Evolutionary conservation across 30 jellyfish, hydroid and myxozoan genomes (phyloP), one percentile per base, ranked within the genome.

Genomic region (Turritopsis rubra): DNA sequence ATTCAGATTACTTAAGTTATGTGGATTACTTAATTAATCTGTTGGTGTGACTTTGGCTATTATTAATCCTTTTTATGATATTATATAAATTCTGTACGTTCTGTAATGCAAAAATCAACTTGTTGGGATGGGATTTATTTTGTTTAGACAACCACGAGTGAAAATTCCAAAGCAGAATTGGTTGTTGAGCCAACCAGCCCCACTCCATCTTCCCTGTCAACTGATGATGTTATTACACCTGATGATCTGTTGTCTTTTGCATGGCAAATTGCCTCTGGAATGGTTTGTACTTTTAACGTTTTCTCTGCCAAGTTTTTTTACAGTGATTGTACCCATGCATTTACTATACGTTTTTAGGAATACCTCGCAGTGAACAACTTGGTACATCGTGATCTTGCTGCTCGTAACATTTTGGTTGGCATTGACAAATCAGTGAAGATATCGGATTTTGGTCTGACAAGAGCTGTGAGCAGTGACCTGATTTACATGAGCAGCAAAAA

Each of bases 371-470:
- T 22, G 21, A 84, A 85, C 52, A 88, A 88, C 20, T 71, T 93
- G 71, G 94, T 93, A 19, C 98, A 93, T 72, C 96, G 98, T 24
- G 96, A 88, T 79, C 83, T 93, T 31, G 98, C 98, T 3, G 96
- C 98, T 1, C 86, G 96, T 72, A 93, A 93, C 83, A 89, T 93
- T 21, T 66, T 88, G 66, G 93, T 93, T 24, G 98, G 98, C 52
- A 83, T 88, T 73, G 71, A 88, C 41, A 85, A 88, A 81, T 25
- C 85, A 8, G 95, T 95, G 82, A 93, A 93, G 68, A 83, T 93
- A 19, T 93, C 98, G 16, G 96, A 93, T 65, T 93, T 93, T 85
- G 98, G 98, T 20, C 77, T 93, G 78, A 93, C 96, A 8, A 86
- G 96, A 73, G 73, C 65, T 24, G 96, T 93, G 5, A 72, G 85